Conservation (phyloP, 2,888 invertebrate species). For the Celastrina argiolus region DNA sequence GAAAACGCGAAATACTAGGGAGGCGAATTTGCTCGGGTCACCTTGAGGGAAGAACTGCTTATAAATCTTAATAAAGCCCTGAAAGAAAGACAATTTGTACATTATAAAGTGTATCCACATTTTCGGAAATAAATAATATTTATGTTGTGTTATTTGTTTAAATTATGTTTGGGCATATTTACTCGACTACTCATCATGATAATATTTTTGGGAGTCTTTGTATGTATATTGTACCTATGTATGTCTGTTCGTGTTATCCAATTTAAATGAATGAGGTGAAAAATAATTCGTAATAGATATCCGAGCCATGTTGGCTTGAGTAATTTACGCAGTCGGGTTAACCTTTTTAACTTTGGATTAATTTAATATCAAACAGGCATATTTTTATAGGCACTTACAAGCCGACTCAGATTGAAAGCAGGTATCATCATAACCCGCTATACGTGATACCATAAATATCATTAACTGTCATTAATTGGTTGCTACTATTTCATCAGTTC, state of each 20-base stretch:
- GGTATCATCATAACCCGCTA: background rate
- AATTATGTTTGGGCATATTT: no score
- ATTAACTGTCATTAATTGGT: background rate
- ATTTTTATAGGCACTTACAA: no score
- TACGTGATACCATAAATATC: background rate
- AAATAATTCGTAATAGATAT: no score
- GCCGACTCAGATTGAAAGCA: background rate
- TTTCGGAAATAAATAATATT: background rate
- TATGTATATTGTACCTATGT: no score
- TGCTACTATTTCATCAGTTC: background rate
- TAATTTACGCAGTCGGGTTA: no score
- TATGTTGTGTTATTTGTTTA: background rate
- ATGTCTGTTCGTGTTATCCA: no score
- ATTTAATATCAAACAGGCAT: no score
- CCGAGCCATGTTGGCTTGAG: no score
- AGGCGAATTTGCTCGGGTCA: conserved; percentile 98
- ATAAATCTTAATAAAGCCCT: conserved; percentile 99
- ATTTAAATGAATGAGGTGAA: no score
- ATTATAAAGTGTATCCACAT: background rate
- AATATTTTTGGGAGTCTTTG: no score
- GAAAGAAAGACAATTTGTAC: conserved; percentile 42
- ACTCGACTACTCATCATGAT: no score
- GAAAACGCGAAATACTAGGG: conserved; percentile 98
- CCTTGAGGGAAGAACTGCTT: conserved; percentile 99
- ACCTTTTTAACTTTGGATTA: no score